Conservation (phyloP, 2,797 vertebrate genomes). For the Corythornis leucogaster region DNA sequence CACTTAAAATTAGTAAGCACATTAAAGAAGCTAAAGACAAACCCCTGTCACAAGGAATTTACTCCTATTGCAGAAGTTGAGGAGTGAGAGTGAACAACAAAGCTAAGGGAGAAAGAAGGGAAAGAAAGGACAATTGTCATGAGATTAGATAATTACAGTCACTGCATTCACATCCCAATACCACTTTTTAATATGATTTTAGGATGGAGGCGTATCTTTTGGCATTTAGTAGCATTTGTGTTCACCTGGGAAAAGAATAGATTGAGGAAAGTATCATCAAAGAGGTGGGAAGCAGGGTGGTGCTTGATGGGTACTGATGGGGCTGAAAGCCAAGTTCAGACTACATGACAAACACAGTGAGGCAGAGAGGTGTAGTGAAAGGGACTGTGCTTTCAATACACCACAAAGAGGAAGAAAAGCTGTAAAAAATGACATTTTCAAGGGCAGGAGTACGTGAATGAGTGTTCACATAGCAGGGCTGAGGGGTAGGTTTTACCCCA, state of each 20-base stretch:
- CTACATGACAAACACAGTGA: not conserved
- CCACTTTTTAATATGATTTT: not conserved
- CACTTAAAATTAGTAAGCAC: not conserved
- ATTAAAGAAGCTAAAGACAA: not conserved
- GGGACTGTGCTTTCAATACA: too few species aligned
- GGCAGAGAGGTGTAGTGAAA: not conserved
- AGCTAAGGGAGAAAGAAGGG: not conserved
- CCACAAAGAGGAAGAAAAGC: not conserved
- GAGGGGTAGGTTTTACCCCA: not conserved
- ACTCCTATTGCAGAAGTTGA: not conserved
- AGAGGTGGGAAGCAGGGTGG: not conserved
- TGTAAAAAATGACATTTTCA: not conserved
- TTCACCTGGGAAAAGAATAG: not conserved
- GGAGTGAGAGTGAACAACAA: not conserved
- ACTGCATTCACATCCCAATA: not conserved
- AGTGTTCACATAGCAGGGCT: rapidly evolving
- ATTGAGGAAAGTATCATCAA: not conserved
- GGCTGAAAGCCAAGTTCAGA: not conserved
- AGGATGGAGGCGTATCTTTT: not conserved
- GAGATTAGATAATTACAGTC: not conserved
- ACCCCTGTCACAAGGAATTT: not conserved
- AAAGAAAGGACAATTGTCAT: not conserved
- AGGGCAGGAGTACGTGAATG: not conserved
- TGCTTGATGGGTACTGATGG: not conserved
- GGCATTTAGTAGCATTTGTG: not conserved